Percentiles rank a stretch among this genome's conserved stretches.
Evolutionary conservation across 2,113 vertebrate species (phyloP).

Genomic region (Calyptommatus sinebrachiatus): DNA sequence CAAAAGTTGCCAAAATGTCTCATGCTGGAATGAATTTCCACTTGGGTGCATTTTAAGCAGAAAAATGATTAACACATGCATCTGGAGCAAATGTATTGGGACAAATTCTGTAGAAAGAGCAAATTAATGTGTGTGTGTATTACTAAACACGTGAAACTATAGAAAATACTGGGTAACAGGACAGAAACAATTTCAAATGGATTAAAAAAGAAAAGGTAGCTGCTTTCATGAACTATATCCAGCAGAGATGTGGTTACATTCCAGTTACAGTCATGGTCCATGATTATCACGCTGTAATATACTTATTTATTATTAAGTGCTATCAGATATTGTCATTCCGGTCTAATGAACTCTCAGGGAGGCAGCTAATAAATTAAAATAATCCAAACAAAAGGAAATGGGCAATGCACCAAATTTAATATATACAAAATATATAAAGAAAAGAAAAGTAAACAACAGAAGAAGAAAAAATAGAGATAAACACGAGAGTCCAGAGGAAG

Average conservation of each 20-base stretch:
- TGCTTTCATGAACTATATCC: neutral
- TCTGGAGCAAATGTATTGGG: slow-evolving; percentile 3
- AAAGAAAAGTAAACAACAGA: neutral
- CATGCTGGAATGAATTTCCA: neutral
- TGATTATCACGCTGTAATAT: neutral
- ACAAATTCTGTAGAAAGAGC: neutral
- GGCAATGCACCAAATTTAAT: neutral
- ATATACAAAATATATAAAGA: neutral
- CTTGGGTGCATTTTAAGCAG: neutral
- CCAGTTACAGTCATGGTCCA: neutral
- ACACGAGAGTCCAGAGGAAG: neutral
- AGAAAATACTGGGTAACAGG: neutral
- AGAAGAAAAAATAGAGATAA: neutral
- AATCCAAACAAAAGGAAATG: neutral
- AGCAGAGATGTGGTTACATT: neutral
- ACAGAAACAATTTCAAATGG: neutral
- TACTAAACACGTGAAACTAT: neutral
- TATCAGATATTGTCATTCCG: neutral
- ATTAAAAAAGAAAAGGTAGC: neutral
- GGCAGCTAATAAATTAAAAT: neutral
- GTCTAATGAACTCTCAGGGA: neutral
- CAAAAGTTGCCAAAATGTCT: slow-evolving; percentile 26
- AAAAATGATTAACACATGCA: neutral
- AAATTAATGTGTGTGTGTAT: neutral
- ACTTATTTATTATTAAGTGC: neutral